phyloP scores from a whole-genome alignment of 2,113 vertebrate species.

The Lontra canadensis region DNA sequence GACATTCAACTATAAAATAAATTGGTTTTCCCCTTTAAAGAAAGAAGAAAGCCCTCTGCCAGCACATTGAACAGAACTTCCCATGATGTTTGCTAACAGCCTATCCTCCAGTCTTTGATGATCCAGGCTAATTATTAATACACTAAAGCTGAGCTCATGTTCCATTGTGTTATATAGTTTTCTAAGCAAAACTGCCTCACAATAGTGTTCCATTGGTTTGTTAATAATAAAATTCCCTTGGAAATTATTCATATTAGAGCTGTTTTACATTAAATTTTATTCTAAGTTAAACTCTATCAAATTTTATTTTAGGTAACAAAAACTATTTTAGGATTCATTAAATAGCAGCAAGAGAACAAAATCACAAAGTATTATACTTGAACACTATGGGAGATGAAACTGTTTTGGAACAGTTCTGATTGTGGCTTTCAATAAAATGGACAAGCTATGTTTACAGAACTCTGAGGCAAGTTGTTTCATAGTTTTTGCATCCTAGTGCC shows the following conservation, averaged over 20 bases:
- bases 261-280: not conserved
- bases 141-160: not conserved
- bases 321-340: not conserved
- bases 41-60: not conserved
- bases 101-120: not conserved
- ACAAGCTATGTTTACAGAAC: not conserved
- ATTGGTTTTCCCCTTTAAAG: not conserved
- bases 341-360: slow-evolving; percentile 26
- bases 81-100: not conserved
- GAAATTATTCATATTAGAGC: not conserved
- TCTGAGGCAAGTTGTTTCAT: not conserved
- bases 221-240: not conserved
- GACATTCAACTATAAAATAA: not conserved
- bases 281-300: not conserved
- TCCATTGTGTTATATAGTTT: not conserved
- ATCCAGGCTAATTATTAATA: not conserved
- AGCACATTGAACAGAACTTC: not conserved
- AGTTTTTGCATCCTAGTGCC: not conserved
- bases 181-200: not conserved
- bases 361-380: not conserved
- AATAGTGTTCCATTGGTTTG: not conserved
- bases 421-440: not conserved
- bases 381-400: not conserved
- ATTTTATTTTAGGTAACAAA: slow-evolving; percentile 29
- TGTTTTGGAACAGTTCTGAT: not conserved